Conservation (phyloP, 2,113 vertebrate genomes). For the Platycercus adscitus region DNA sequence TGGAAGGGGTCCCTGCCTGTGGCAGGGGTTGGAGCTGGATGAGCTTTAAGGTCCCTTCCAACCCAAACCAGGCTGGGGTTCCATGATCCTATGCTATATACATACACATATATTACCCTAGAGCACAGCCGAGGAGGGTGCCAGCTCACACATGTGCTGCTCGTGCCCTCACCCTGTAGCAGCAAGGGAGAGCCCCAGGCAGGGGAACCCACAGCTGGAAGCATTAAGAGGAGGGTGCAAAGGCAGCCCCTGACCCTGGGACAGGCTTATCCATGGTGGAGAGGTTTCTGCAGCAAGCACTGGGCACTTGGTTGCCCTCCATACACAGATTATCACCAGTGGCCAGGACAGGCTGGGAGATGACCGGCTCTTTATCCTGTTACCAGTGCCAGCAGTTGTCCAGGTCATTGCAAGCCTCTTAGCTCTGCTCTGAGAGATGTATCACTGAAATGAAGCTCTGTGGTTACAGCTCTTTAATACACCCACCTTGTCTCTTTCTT, state of each 20-base stretch:
- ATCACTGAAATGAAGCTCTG: background rate
- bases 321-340: background rate
- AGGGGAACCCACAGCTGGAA: fast-evolving
- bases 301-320: background rate
- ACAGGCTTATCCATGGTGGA: fast-evolving
- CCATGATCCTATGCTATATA: background rate
- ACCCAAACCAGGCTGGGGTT: background rate
- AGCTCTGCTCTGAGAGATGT: background rate
- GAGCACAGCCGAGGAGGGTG: background rate
- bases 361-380: background rate
- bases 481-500: background rate
- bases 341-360: background rate
- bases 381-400: background rate
- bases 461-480: background rate
- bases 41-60: background rate
- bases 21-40: background rate
- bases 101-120: background rate
- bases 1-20: fast-evolving
- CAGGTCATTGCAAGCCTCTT: background rate
- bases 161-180: background rate
- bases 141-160: background rate
- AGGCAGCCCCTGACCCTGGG: background rate
- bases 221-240: background rate
- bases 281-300: background rate
- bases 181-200: background rate